Base-by-base conservation (phyloP, 2,113 vertebrate species). In the Hepsetus odoe region DNA sequence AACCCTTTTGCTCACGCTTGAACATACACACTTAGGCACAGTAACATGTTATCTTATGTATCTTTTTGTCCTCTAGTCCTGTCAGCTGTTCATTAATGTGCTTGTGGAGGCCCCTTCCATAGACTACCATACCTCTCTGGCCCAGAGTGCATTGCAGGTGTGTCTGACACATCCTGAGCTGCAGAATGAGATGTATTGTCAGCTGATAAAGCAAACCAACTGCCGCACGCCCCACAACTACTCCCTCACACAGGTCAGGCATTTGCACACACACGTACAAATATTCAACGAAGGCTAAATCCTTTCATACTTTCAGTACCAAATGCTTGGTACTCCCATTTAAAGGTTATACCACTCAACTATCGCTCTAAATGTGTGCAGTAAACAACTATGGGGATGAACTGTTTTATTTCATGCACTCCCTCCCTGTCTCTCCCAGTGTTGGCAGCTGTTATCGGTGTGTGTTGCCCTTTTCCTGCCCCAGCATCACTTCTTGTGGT, bases 21-120 rank as follows among this genome's bases (percentile, higher is more conserved):
- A n/a, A 53, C 18, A 32, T 24, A 26, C 3, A 69, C 26, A 26
- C n/a, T 8, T 20, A 61, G 35, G 30, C 30, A 33, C 22, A 22
- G 30, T 22, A 24, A 78, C 10, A 53, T 1, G 4, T 26, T 46
- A 7, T 66, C n/a, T 46, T 10, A 11, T 59, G 8, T 51, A 1
- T 30, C 8, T 65, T 46, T 82, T 66, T 44, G 49, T 38, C 40
- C 69, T 76, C 20, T 88, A 97, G 95, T 95, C 94, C 74, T 97
- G 95, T 83, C 95, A 97, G 89, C 92, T 97, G 82, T 97, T 97
- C 90, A 97, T 96, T 87, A 97, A 96, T 0, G 94, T 96, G 56
- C 92, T 95, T 53, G 94, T 95, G 35, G 95, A 96, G 88, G 94
- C 94, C 0, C 89, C 95, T 1, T 96, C 94, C 22, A 87, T 96